phyloP scores from a whole-genome alignment of 2,797 vertebrate species.

The Leptatherina wallacei region DNA sequence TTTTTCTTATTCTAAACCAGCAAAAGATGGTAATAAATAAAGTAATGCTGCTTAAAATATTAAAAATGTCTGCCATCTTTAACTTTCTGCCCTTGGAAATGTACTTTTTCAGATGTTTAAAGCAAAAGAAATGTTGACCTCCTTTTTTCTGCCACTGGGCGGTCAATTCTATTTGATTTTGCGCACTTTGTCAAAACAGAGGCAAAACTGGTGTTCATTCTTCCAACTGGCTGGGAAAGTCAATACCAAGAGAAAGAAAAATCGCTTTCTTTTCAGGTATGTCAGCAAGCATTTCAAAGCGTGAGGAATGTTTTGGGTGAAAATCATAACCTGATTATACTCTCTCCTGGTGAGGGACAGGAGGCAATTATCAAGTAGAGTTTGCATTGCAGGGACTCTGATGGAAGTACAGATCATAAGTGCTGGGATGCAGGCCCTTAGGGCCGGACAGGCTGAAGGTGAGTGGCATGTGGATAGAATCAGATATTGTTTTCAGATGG shows the following conservation, averaged over 20 bases:
- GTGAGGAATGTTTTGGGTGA: constrained; percentile 64
- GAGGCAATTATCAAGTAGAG: constrained; percentile 72
- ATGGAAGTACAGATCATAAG: constrained; percentile 64
- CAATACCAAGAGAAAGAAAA: constrained; percentile 42
- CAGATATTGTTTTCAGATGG: constrained; percentile 77
- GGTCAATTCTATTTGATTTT: constrained; percentile 29
- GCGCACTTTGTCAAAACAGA: constrained; percentile 35
- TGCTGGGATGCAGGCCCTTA: constrained; percentile 47
- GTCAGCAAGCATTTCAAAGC: constrained; percentile 67
- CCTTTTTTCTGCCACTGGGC: not conserved
- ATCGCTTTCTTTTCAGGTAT: constrained; percentile 42
- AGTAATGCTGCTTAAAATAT: not conserved
- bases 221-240: constrained; percentile 21
- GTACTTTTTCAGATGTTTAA: not conserved
- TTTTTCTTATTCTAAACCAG: not conserved
- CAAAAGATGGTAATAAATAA: not conserved
- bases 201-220: constrained; percentile 3
- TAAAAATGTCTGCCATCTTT: not conserved
- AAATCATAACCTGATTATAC: constrained; percentile 75
- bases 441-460: constrained; percentile 64
- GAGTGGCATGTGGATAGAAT: constrained; percentile 77
- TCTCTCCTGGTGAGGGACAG: constrained; percentile 64
- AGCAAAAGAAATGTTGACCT: not conserved
- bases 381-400: constrained; percentile 52
- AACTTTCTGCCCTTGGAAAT: not conserved